Evolutionary conservation across 2,888 invertebrate genomes (phyloP).

Genomic region (Acanthacorydalis orientalis): DNA sequence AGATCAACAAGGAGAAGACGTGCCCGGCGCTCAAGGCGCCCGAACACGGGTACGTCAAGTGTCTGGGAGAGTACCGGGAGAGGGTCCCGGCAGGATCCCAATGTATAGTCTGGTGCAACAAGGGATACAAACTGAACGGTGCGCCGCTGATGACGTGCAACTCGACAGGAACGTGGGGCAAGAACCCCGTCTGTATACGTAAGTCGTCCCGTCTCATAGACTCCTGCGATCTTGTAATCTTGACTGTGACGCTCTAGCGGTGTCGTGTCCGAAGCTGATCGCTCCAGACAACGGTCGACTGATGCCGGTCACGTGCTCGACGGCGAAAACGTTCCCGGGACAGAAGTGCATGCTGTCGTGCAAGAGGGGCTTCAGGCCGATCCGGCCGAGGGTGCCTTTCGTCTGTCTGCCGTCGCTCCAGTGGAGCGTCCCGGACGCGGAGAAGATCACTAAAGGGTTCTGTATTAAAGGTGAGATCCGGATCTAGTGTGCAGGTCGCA

Average conservation of each 20-base stretch:
- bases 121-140: conserved; percentile 36
- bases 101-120: conserved; percentile 31
- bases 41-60: conserved; percentile 16
- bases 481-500: too few species aligned
- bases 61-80: conserved; percentile 12
- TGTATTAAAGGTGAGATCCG: conserved; percentile 14
- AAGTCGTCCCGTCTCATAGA: too few species aligned
- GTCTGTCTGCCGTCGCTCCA: conserved; percentile 16
- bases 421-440: conserved; percentile 16
- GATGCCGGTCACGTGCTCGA: conserved; percentile 31
- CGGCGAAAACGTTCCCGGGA: conserved; percentile 27
- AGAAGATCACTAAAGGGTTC: conserved; percentile 11
- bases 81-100: conserved; percentile 22
- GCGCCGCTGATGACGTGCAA: conserved; percentile 32
- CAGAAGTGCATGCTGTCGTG: conserved; percentile 31
- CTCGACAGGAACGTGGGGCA: conserved; percentile 30
- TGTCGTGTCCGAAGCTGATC: conserved; percentile 29
- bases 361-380: conserved; percentile 26
- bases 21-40: conserved; percentile 17
- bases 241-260: too few species aligned
- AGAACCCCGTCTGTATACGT: conserved; percentile 32
- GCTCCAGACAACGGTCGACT: conserved; percentile 32
- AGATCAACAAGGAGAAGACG: conserved; percentile 9
- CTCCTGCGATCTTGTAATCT: too few species aligned
- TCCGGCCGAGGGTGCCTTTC: conserved; percentile 9